Base-by-base conservation (phyloP, 2,113 vertebrate species). In the Trichomycterus rosablanca region DNA sequence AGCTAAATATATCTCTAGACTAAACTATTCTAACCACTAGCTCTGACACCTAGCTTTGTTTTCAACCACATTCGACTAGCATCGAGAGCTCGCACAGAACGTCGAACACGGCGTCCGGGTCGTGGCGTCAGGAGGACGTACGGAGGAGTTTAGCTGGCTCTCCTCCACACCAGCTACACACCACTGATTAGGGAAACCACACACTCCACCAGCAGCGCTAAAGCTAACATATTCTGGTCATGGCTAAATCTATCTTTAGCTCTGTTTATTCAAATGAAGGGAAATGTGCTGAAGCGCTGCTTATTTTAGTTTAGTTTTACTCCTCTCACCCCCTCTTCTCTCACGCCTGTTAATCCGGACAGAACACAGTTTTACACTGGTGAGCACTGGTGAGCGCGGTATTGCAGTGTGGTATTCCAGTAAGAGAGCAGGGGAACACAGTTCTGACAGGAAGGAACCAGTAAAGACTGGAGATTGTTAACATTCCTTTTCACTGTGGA, bases 331-430 rank as follows among this genome's bases (percentile, higher is more conserved):
- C 28, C 15, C 11, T 39, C 26, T 54, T 60, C 66, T 76, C 69
- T 76, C 67, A 53, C 59, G 54, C 34, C 51, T 79, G 82, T 82
- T 84, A 76, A 80, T 73, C 71, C 81, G 80, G 74, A 77, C 76
- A 72, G 78, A 79, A 88, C 76, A 78, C 83, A 76, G 76, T 76
- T 73, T 59, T 73, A 72, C 59, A 34, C 63, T 81, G 52, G 78
- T 81, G 76, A 77, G 78, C n/a, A n/a, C n/a, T n/a, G n/a, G n/a
- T n/a, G n/a, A n/a, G n/a, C n/a, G n/a, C n/a, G n/a, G n/a, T n/a
- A 59, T 32, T 58, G 71, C 71, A 70, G 74, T 69, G 76, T 76
- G 55, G 24, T 35, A 71, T 87, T 85, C 78, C 81, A 77, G 78
- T 80, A 81, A 61, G 71, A 80, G 77, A 74, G 62, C 78, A 67